A percentile compares a stretch with the other conserved stretches of the same genome.
Evolutionary conservation across 2,888 invertebrate species (phyloP).

Genomic region (Mamestra brassicae): DNA sequence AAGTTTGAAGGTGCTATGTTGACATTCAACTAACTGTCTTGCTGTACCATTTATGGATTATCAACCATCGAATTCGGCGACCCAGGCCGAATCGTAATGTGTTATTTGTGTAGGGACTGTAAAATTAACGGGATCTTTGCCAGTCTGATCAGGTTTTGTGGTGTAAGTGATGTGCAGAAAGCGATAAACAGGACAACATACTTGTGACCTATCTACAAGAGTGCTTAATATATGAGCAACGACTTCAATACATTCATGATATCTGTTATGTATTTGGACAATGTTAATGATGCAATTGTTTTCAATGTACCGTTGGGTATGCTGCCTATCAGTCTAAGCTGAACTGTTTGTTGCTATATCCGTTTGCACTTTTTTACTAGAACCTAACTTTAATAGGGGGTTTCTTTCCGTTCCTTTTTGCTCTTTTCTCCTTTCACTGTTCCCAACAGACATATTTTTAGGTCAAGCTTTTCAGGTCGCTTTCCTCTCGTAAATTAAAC

Average conservation of each 20-base stretch:
- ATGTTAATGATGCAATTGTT: background rate
- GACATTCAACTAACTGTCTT: conserved; percentile 67
- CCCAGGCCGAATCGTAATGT: conserved; percentile 82
- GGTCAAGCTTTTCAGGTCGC: conserved; percentile 18
- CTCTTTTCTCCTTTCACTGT: background rate
- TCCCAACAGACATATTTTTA: background rate
- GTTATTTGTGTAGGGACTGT: conserved; percentile 78
- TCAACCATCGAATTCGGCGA: conserved; percentile 75
- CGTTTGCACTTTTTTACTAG: background rate
- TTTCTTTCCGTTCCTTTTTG: background rate
- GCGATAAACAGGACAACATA: conserved; percentile 16
- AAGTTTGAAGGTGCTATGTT: conserved; percentile 50
- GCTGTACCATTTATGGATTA: conserved; percentile 75
- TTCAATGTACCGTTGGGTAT: background rate
- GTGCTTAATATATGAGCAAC: background rate
- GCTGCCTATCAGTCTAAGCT: background rate
- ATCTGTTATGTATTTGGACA: background rate
- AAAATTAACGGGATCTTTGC: conserved; percentile 84
- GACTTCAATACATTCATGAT: too few species aligned
- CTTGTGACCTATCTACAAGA: background rate
- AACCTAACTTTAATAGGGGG: background rate
- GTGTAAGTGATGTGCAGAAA: conserved; percentile 55
- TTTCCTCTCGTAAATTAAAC: conserved; percentile 54
- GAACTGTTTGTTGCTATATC: background rate
- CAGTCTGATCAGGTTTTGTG: conserved; percentile 68